Base-by-base conservation (phyloP, 2,113 vertebrate genomes). In the Sardina pilchardus region DNA sequence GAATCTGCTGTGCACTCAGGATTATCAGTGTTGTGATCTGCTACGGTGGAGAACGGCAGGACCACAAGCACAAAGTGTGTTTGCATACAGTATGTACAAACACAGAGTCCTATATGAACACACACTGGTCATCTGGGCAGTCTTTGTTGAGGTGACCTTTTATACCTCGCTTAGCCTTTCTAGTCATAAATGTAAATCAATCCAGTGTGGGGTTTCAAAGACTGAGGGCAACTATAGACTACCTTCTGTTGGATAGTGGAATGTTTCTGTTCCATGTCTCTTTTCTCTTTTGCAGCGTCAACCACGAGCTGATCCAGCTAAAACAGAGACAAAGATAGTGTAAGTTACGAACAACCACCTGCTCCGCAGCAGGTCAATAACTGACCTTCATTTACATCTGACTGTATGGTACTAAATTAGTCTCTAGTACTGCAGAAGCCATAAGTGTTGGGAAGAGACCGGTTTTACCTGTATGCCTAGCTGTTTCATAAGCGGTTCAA, bases 181-280 rank as follows among this genome's bases (percentile, higher is more conserved):
- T 24, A 4, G 53, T 56, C 17, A 50, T 50, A 43, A 12, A 44
- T 21, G 7, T 42, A 43, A 14, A n/a, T 39, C 39, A 42, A 42
- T 34, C 17, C 7, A 30, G 16, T 81, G 24, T 26, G 26, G 63
- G 26, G 63, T 67, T 67, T 30, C 63, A 67, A 30, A 30, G 63
- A 3, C 2, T 30, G 4, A 30, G 24, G 63, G 63, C 34, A 19
- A 81, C 19, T 21, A 59, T 59, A 24, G 19, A 24, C 84, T 96
- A 99, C 98, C 97, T 99, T 99, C 94, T 99, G 98, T 83, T 99
- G 98, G 92, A 99, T 99, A 88, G 98, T 98, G 85, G 98, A 99
- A 92, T 99, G 98, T 85, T 98, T 99, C 91, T 97, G 97, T 89
- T 99, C 98, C 98, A 99, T 99, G 90, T 98, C 97, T 91, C 96